Evolutionary conservation across 2,113 vertebrate species (phyloP).

Genomic region (Peromyscus maniculatus): DNA sequence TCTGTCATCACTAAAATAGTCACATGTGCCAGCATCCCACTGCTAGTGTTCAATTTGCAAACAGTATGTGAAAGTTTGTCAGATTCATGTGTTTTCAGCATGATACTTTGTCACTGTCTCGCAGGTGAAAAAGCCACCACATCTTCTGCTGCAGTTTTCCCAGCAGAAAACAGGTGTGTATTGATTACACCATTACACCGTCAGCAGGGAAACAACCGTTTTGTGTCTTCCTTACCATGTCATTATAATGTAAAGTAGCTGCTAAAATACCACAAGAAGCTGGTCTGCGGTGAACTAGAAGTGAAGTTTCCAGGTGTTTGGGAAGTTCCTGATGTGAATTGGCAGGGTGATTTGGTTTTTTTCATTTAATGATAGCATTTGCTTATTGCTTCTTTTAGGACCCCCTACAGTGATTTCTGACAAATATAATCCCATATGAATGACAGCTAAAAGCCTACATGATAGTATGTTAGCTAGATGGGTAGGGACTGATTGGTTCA

Average conservation of each 20-base stretch:
- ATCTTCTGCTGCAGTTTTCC: constrained; percentile 81
- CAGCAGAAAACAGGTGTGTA: constrained; percentile 88
- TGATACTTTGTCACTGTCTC: constrained; percentile 83
- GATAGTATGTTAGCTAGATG: too few species aligned
- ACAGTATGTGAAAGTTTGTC: constrained; percentile 84
- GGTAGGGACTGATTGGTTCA: not conserved
- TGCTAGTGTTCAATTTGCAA: constrained; percentile 85
- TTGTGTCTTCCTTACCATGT: constrained; percentile 78
- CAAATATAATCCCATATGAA: not conserved
- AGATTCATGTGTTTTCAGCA: constrained; percentile 83
- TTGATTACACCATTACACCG: constrained; percentile 85
- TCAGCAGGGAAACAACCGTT: constrained; percentile 84
- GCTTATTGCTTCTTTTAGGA: constrained; percentile 28
- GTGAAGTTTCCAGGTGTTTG: constrained; percentile 84
- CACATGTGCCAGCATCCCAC: constrained; percentile 74
- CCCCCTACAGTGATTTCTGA: not conserved
- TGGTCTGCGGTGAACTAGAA: constrained; percentile 76
- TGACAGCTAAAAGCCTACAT: not conserved
- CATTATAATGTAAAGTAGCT: constrained; percentile 80
- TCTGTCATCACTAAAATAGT: constrained; percentile 78
- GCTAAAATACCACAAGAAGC: constrained; percentile 83
- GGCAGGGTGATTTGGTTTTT: constrained; percentile 63
- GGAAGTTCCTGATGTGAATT: constrained; percentile 52
- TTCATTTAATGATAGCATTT: constrained; percentile 60
- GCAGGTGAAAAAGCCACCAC: constrained; percentile 83